Evolutionary conservation across 2,113 vertebrate species (phyloP), one percentile per base, ranked within the genome.

Genomic region (Agapornis roseicollis): DNA sequence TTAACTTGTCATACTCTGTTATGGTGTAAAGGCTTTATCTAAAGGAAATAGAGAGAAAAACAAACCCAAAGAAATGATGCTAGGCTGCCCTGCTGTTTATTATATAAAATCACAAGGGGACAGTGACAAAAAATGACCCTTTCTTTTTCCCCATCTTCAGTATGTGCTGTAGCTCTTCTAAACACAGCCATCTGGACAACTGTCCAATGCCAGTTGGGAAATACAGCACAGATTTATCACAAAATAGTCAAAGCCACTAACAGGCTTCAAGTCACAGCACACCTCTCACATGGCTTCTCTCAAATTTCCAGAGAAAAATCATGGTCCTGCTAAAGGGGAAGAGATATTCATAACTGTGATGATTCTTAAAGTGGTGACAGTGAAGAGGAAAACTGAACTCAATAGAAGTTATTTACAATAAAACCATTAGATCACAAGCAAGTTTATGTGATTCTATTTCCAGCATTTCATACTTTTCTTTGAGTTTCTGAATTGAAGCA

Each of bases 1-100:
- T 78, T 93, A 66, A 80, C 83, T 49, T 2, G 1, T 68, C 80
- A 84, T 39, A 71, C 7, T 74, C 17, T 52, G 55, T 77, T 88
- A 66, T 3, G 11, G 68, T 74, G 5, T 29, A 78, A 83, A 92
- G 41, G 22, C 33, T 78, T 93, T 86, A 73, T 29, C 72, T 63
- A 58, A 88, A 92, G 50, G 77, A 94, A 92, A 74, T 18, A 46
- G 9, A 74, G 63, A 77, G n/a, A 77, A 94, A 92, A 88, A 77
- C 18, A 88, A 63, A 53, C 68, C n/a, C 25, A 46, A 80, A 49
- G 33, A 92, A 93, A 97, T 60, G 1, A 90, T 27, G 17, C 80
- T 69, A 86, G 69, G 46, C 23, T 84, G 39, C 17, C 6, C 31
- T 74, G 33, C 33, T 85, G 73, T 16, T 73, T 68, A 78, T 55